Base-by-base conservation (phyloP, 2,888 invertebrate genomes). In the Odontothrips loti region DNA sequence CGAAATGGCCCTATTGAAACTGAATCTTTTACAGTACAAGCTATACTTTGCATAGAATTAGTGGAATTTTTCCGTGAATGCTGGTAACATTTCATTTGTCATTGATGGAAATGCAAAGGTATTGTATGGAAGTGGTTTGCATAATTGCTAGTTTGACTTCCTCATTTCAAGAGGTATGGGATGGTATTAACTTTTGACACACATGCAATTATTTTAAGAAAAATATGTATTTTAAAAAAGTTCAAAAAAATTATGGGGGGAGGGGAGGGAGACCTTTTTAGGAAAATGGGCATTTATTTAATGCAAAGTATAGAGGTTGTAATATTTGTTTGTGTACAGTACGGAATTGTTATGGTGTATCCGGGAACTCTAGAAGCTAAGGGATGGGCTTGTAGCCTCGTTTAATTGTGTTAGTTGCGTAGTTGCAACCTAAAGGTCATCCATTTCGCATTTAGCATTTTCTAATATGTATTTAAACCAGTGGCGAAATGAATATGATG, bases 21-120 rank as follows among this genome's bases (percentile, higher is more conserved):
- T 63, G 48, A 79, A n/a, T 79, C 80, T 80, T 82, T 79, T 48
- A 79, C 81, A 89, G 87, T 93, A 94, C 93, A 93, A 93, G 92
- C 94, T 94, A 94, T 94, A 94, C 94, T 94, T 94, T 94, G 94
- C 94, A 94, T 94, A 93, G 93, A 94, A 93, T 92, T 94, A 94
- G 93, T 94, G 93, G 91, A 92, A 83, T 92, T 93, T 93, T 93
- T 93, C 93, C 93, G 90, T 91, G 68, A 27, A 75, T 27, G 27
- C 68, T 75, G 68, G 23, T 75, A 75, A 75, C 27, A 75, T 75
- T 75, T 75, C 12, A 75, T 75, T 75, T 75, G 68, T 75, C 68
- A 27, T 75, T 12, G 27, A 27, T 75, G 68, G 23, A 27, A 90
- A 89, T 90, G 89, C 89, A 90, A 90, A 84, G 68, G 79, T 84